Conservation (phyloP, 1,140 invertebrate genomes). For the Drosophila punjabiensis region DNA sequence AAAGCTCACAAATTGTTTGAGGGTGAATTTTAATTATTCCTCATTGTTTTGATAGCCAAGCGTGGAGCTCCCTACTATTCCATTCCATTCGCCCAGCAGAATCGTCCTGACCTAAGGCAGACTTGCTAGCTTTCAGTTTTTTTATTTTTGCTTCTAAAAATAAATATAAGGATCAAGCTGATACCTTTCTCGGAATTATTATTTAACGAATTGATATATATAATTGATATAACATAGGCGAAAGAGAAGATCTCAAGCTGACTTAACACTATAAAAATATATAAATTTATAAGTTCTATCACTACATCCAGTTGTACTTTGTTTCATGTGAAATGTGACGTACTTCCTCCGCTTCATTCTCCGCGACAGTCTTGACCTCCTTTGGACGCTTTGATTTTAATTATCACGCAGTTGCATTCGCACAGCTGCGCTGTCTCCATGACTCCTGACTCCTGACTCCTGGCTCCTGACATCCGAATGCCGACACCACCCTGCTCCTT, state of each 20-base stretch:
- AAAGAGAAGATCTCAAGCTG: too few species aligned
- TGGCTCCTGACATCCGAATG: slow-evolving; percentile 1
- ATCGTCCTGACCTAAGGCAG: neutral
- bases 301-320: neutral
- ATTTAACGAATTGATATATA: too few species aligned
- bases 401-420: slow-evolving; percentile 49
- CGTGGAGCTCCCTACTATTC: slow-evolving; percentile 27
- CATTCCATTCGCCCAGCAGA: neutral
- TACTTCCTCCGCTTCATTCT: neutral
- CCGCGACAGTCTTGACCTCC: slow-evolving; percentile 28
- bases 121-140: neutral
- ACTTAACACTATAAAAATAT: neutral
- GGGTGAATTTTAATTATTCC: slow-evolving; percentile 83
- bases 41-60: slow-evolving; percentile 80
- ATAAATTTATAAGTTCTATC: too few species aligned
- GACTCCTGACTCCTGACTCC: slow-evolving; percentile 19
- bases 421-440: slow-evolving; percentile 33
- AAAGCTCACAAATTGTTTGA: slow-evolving; percentile 78
- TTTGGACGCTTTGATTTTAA: slow-evolving; percentile 52
- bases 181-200: neutral
- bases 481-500: slow-evolving; percentile 23
- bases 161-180: neutral
- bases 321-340: neutral
- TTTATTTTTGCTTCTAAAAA: neutral
- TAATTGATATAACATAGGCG: too few species aligned